phyloP scores from a whole-genome alignment of 2,797 vertebrate genomes.

The Cossypha dichroa region DNA sequence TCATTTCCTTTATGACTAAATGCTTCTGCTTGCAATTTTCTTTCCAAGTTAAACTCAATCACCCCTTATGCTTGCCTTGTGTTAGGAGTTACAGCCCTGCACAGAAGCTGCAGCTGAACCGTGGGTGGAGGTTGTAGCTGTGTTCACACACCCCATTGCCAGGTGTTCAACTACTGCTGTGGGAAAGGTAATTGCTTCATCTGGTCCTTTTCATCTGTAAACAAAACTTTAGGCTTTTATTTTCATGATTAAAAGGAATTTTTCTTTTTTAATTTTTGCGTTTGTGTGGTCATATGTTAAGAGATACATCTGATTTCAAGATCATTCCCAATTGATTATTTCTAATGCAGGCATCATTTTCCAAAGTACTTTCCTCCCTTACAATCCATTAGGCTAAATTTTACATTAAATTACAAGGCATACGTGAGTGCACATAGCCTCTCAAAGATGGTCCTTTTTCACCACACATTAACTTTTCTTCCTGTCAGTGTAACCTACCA shows the following conservation, averaged over 20 bases:
- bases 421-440: background rate
- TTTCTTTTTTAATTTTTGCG: background rate
- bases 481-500: background rate
- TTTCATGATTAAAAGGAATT: background rate
- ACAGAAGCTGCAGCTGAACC: background rate
- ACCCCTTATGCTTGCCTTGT: background rate
- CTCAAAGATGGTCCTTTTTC: background rate
- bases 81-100: background rate
- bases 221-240: background rate
- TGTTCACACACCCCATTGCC: background rate
- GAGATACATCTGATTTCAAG: background rate
- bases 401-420: background rate
- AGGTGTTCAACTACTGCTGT: background rate
- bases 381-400: background rate
- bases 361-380: background rate
- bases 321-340: background rate
- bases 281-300: background rate
- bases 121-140: background rate
- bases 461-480: background rate
- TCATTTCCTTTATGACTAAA: slow-evolving; percentile 1
- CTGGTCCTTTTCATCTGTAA: background rate
- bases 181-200: background rate
- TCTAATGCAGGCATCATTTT: background rate
- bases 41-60: background rate
- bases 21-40: background rate